Percentiles rank a stretch among this genome's conserved stretches.
Evolutionary conservation across 2,113 vertebrate genomes (phyloP).

Genomic region (Nycticebus coucang): DNA sequence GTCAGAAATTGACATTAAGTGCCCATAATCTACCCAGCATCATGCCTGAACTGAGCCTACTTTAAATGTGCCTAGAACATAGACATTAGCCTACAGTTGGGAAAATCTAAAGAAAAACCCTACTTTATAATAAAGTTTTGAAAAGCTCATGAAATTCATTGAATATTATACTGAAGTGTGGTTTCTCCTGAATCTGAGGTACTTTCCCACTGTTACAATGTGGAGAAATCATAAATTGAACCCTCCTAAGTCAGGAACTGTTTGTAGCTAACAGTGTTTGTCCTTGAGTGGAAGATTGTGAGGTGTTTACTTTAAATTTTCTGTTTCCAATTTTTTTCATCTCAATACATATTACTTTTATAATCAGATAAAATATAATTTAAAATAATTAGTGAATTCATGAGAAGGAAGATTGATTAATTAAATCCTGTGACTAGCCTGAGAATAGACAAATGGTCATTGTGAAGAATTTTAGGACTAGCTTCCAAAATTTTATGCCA

Average conservation of each 20-base stretch:
- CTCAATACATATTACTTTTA: neutral
- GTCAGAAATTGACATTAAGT: neutral
- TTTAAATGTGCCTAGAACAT: neutral
- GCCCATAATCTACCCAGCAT: neutral
- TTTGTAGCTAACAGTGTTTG: neutral
- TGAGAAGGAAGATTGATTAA: neutral
- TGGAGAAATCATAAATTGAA: neutral
- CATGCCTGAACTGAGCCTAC: neutral
- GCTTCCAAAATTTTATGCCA: neutral
- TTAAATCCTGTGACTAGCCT: neutral
- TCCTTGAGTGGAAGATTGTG: neutral
- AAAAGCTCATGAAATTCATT: neutral
- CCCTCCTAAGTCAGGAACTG: neutral
- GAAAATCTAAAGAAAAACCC: neutral
- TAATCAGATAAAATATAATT: neutral
- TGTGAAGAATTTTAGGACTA: neutral
- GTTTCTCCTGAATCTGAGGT: neutral
- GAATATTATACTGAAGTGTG: neutral
- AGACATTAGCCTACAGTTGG: neutral
- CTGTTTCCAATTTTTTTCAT: neutral
- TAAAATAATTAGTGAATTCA: neutral
- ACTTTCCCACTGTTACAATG: neutral
- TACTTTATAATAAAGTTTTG: neutral
- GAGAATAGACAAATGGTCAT: neutral
- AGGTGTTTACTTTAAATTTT: neutral